These are phyloP conservation scores for Palythoa grandiflora DNA, from an alignment of 92 coral and sea anemone species.

Conservation along the genomic window DNA sequence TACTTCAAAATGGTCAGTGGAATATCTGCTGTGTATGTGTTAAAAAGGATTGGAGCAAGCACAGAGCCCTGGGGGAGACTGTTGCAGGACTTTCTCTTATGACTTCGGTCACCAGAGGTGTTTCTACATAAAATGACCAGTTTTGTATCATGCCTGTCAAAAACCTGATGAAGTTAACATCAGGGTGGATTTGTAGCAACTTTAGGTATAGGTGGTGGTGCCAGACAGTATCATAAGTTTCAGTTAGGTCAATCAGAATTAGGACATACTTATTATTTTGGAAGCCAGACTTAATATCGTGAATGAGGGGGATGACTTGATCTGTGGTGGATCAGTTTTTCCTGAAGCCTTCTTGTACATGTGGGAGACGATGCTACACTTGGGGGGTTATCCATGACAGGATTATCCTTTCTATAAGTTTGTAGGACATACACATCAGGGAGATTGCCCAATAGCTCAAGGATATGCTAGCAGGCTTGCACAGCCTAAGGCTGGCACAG, in stretches of 20 bases:
- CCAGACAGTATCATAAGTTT: neutral
- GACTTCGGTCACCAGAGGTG: neutral
- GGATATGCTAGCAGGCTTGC: slow-evolving; percentile 2
- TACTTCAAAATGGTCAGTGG: neutral
- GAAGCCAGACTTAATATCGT: neutral
- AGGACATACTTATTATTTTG: slow-evolving; percentile 3
- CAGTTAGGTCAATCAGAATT: neutral
- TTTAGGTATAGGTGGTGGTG: slow-evolving; percentile 7
- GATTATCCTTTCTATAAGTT: slow-evolving; percentile 16
- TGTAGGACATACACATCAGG: slow-evolving; percentile 30
- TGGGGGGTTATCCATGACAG: slow-evolving; percentile 31
- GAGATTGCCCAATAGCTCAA: slow-evolving; percentile 16
- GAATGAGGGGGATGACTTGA: neutral
- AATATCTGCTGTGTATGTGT: neutral
- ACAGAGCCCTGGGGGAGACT: neutral
- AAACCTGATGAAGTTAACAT: neutral
- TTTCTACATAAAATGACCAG: neutral
- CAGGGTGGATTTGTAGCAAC: neutral
- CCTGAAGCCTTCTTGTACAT: slow-evolving; percentile 58
- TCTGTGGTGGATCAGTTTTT: slow-evolving; percentile 19
- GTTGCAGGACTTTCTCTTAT: neutral
- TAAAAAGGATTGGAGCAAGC: no score
- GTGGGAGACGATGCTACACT: slow-evolving; percentile 43
- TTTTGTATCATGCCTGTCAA: neutral
- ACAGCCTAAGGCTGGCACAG: slow-evolving; percentile 7